These are phyloP conservation scores for Diadegma fenestrale DNA, from an alignment of 2,888 invertebrate genomes.

Conservation along the genomic window DNA sequence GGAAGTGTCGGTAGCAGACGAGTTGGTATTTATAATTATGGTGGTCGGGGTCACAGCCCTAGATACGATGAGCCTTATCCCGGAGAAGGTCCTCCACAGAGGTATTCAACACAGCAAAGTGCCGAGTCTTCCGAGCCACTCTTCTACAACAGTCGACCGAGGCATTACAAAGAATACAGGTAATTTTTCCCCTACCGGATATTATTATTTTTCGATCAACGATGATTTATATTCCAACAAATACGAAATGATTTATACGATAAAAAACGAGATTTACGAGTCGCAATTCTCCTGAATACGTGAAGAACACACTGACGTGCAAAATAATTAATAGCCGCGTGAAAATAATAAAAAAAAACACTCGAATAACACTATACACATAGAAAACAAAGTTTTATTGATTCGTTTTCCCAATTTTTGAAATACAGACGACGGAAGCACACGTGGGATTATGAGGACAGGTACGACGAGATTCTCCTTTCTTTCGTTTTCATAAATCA, in stretches of 20 bases:
- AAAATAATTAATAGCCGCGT: neutral
- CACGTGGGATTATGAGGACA: constrained; percentile 87
- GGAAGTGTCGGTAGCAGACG: constrained; percentile 76
- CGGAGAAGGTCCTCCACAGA: constrained; percentile 79
- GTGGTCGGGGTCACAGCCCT: constrained; percentile 84
- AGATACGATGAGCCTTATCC: constrained; percentile 82
- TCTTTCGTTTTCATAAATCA: constrained; percentile 48
- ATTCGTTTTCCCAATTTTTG: constrained; percentile 72
- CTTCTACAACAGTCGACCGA: constrained; percentile 95
- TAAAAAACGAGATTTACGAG: neutral
- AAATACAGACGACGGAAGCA: constrained; percentile 86
- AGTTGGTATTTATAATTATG: constrained; percentile 82
- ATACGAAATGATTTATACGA: neutral
- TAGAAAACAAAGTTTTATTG: constrained; percentile 60
- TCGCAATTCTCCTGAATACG: neutral
- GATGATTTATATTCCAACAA: neutral
- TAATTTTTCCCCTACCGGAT: constrained; percentile 63
- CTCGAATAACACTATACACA: constrained; percentile 42
- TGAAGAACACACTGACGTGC: neutral
- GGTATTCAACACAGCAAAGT: constrained; percentile 79
- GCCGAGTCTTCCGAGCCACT: constrained; percentile 89
- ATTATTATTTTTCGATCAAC: neutral
- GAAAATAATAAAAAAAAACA: constrained; percentile 4
- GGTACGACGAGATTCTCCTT: constrained; percentile 82
- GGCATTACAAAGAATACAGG: constrained; percentile 88